Conservation (phyloP, 2,888 invertebrate species). For the Drosophila monieri region DNA sequence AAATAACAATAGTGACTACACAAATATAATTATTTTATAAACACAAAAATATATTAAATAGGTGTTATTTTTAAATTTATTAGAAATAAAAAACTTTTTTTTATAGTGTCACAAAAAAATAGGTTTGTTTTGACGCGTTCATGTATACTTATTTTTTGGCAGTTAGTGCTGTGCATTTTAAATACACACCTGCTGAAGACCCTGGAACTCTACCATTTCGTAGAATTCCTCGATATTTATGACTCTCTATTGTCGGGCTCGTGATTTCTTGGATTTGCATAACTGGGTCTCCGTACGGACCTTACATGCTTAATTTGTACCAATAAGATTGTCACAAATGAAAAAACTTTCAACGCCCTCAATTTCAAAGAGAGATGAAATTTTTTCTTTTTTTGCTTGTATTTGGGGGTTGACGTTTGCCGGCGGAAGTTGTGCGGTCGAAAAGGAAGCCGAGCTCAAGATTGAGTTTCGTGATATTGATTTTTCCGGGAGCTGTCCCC, state of each 20-base stretch:
- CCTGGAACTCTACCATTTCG: constrained; percentile 53
- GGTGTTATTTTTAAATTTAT: neutral
- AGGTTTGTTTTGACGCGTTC: constrained; percentile 3
- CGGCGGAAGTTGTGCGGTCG: constrained; percentile 59
- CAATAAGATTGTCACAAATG: constrained; percentile 27
- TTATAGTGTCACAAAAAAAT: neutral
- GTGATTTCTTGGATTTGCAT: constrained; percentile 78
- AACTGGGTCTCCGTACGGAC: constrained; percentile 80
- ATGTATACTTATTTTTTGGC: constrained; percentile 51
- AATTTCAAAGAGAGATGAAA: constrained; percentile 30
- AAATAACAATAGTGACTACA: too few relatives aligned
- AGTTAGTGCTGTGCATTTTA: constrained; percentile 72
- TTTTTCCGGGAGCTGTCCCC: constrained; percentile 67
- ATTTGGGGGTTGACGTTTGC: constrained; percentile 51
- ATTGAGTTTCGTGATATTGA: constrained; percentile 77
- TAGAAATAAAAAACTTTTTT: neutral
- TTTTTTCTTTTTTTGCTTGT: constrained; percentile 10
- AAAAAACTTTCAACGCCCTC: constrained; percentile 63
- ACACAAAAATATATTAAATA: neutral
- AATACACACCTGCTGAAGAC: constrained; percentile 62
- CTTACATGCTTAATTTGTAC: constrained; percentile 71
- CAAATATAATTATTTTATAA: neutral
- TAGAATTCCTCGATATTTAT: constrained; percentile 77
- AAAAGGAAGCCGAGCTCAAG: constrained; percentile 33
- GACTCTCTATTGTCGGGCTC: constrained; percentile 48